A percentile compares a stretch with the other conserved stretches of the same genome.
Evolutionary conservation across 2,888 invertebrate genomes (phyloP).

Genomic region (Rhorus exstirpatorius): DNA sequence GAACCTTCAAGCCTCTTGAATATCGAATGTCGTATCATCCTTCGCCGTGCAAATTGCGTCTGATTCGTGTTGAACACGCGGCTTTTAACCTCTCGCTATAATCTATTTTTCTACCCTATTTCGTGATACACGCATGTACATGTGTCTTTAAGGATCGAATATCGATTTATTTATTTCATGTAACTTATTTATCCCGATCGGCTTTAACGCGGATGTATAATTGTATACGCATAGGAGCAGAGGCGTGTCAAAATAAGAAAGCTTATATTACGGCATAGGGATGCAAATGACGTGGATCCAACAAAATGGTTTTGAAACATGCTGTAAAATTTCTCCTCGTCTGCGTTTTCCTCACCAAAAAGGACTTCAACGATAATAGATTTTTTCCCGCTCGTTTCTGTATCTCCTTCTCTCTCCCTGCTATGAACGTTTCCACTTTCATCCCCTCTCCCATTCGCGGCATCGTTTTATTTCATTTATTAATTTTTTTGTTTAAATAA

Average conservation of each 20-base stretch:
- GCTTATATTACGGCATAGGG: not conserved
- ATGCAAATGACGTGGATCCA: not conserved
- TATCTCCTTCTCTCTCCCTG: conserved; percentile 69
- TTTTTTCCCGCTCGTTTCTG: conserved; percentile 33
- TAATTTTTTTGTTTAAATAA: conserved; percentile 64
- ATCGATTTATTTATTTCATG: conserved; percentile 31
- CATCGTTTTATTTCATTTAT: conserved; percentile 62
- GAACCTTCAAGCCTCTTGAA: conserved; percentile 56
- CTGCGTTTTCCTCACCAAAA: conserved; percentile 5
- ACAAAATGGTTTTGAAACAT: conserved; percentile 70
- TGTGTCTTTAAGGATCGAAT: conserved; percentile 10
- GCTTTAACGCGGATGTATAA: conserved; percentile 63
- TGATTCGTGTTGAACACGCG: too few species aligned
- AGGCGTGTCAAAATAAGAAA: conserved; percentile 16
- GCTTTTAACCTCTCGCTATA: not conserved
- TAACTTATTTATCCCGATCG: conserved; percentile 59
- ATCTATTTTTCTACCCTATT: not conserved
- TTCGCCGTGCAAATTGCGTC: too few species aligned
- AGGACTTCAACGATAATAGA: conserved; percentile 13
- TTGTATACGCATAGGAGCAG: not conserved
- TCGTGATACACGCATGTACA: conserved; percentile 17
- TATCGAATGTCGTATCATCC: conserved; percentile 66
- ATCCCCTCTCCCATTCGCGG: conserved; percentile 47
- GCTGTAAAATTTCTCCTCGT: conserved; percentile 77
- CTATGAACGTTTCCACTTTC: conserved; percentile 18